A percentile compares a stretch with the other conserved stretches of the same genome.
These are phyloP conservation scores for Dicrurus megarhynchus DNA, from an alignment of 2,113 vertebrate species.

Conservation along the genomic window DNA sequence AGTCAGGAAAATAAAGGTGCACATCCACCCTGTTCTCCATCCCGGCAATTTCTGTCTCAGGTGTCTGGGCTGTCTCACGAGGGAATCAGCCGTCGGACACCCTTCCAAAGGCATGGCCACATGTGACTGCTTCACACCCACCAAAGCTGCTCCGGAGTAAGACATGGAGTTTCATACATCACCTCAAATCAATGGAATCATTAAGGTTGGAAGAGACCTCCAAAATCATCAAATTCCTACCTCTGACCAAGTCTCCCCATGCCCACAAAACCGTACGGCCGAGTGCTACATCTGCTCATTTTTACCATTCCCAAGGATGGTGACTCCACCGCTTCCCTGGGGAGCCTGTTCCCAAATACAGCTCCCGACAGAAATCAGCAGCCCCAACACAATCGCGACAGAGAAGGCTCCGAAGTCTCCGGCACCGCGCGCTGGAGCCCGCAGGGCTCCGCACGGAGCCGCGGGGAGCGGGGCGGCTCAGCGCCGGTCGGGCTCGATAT, in stretches of 20 bases:
- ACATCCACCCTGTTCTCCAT: fast-evolving
- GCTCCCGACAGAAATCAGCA: fast-evolving
- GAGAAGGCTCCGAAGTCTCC: neutral
- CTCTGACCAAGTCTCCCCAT: neutral
- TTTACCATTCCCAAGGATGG: neutral
- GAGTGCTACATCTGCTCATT: neutral
- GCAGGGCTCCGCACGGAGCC: fast-evolving
- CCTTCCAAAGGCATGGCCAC: neutral
- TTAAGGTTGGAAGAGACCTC: neutral
- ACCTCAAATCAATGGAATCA: neutral
- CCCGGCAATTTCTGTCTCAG: fast-evolving
- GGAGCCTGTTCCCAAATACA: neutral
- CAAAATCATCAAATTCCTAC: neutral
- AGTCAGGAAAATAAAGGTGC: neutral
- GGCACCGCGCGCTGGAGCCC: neutral
- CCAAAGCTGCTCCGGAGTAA: neutral
- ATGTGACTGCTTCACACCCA: neutral
- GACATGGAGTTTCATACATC: fast-evolving
- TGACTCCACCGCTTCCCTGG: neutral
- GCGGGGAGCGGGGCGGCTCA: neutral
- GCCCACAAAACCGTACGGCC: neutral
- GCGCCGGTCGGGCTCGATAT: neutral
- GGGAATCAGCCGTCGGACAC: neutral
- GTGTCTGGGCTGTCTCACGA: fast-evolving
- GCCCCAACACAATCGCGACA: fast-evolving